These are phyloP conservation scores for Phoxinus phoxinus DNA, from an alignment of 2,113 vertebrate genomes.

Conservation along the genomic window DNA sequence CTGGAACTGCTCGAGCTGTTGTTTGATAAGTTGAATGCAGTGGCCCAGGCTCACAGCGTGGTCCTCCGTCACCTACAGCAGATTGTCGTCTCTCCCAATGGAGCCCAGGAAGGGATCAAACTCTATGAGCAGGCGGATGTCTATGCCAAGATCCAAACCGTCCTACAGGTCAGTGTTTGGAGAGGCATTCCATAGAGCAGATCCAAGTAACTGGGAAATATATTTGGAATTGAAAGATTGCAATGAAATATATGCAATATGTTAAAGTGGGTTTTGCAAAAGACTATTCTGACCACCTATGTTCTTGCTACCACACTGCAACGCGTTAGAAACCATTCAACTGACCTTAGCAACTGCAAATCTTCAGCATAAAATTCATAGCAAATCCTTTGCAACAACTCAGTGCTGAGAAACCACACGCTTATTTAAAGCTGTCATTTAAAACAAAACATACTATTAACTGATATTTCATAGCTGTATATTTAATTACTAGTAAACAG, in stretches of 20 bases:
- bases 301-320: not conserved
- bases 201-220: not conserved
- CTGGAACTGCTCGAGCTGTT: conserved; percentile 93
- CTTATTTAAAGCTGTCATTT: not conserved
- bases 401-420: not conserved
- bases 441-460: not conserved
- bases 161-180: conserved; percentile 87
- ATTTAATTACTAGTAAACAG: not conserved
- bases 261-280: not conserved
- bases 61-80: conserved; percentile 90
- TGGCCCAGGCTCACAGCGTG: conserved; percentile 88
- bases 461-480: not conserved
- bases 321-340: not conserved
- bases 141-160: conserved; percentile 96
- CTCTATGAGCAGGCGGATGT: conserved; percentile 98
- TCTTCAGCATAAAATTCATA: not conserved
- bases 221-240: not conserved
- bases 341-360: not conserved
- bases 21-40: conserved; percentile 96
- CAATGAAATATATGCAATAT: not conserved
- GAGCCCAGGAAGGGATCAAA: conserved; percentile 86
- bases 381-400: not conserved
- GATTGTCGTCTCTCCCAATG: conserved; percentile 76
- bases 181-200: not conserved
- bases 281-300: not conserved